These are phyloP conservation scores for Syrista parreyssii DNA, from an alignment of 2,888 invertebrate species.

Conservation along the genomic window DNA sequence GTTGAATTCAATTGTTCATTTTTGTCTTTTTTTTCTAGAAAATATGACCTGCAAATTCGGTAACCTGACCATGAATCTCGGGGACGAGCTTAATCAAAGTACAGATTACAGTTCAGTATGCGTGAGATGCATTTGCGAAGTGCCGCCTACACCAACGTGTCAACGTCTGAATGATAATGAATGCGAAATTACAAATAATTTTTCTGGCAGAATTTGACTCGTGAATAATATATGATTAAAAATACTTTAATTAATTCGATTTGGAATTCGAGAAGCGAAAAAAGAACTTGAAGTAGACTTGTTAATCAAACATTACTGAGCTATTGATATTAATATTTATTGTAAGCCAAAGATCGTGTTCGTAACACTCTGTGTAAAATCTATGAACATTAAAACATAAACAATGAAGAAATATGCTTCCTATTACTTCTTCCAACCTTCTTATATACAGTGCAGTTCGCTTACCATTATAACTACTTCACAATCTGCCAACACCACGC, in stretches of 20 bases:
- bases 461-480: no score
- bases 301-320: neutral
- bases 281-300: neutral
- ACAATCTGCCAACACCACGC: neutral
- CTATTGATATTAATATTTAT: neutral
- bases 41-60: constrained; percentile 43
- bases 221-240: neutral
- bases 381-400: neutral
- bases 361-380: neutral
- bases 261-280: neutral
- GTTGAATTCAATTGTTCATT: neutral
- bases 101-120: constrained; percentile 41
- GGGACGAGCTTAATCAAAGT: constrained; percentile 44
- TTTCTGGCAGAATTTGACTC: neutral
- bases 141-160: constrained; percentile 51
- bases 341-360: neutral
- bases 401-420: neutral
- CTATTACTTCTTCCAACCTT: neutral
- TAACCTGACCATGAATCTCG: constrained; percentile 40
- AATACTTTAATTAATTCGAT: neutral
- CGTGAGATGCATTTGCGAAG: constrained; percentile 50
- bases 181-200: constrained; percentile 32
- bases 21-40: constrained; percentile 14
- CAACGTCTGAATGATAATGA: constrained; percentile 30
- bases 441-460: no score